Conservation (phyloP, 1,140 invertebrate species). For the Eriocheir sinensis region DNA sequence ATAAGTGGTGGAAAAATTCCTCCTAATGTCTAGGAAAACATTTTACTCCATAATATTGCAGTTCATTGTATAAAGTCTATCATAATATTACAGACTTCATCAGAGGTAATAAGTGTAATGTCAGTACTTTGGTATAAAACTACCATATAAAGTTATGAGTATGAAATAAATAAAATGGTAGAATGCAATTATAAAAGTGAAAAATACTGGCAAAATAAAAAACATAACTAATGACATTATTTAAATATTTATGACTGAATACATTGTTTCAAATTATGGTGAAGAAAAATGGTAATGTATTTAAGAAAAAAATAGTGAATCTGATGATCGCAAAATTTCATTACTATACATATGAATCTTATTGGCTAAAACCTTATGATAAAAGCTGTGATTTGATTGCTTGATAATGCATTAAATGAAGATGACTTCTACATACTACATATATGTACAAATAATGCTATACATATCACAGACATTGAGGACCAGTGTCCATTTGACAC, state of each 20-base stretch:
- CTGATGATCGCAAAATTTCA: not conserved
- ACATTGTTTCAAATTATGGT: not conserved
- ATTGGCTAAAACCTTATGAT: not conserved
- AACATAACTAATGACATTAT: too few species aligned
- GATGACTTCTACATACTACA: conserved; percentile 64
- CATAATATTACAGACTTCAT: not conserved
- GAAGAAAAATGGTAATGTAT: not conserved
- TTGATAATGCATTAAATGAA: conserved; percentile 53
- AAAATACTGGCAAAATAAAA: not conserved
- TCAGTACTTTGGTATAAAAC: conserved; percentile 17
- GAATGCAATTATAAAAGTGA: conserved; percentile 17
- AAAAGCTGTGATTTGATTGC: not conserved
- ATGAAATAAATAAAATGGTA: conserved; percentile 18
- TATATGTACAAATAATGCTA: conserved; percentile 71
- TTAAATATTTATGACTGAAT: conserved; percentile 28
- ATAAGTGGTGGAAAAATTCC: not conserved
- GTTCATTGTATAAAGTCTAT: not conserved
- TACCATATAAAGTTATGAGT: not conserved
- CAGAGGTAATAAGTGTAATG: not conserved
- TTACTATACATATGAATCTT: not conserved
- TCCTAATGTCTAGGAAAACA: not conserved
- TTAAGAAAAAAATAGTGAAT: not conserved
- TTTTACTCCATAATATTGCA: not conserved
- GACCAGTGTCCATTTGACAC: conserved; percentile 71
- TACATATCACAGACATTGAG: conserved; percentile 69